Conservation (phyloP, 2,888 invertebrate species). For the Mesorhabditis sp. region DNA sequence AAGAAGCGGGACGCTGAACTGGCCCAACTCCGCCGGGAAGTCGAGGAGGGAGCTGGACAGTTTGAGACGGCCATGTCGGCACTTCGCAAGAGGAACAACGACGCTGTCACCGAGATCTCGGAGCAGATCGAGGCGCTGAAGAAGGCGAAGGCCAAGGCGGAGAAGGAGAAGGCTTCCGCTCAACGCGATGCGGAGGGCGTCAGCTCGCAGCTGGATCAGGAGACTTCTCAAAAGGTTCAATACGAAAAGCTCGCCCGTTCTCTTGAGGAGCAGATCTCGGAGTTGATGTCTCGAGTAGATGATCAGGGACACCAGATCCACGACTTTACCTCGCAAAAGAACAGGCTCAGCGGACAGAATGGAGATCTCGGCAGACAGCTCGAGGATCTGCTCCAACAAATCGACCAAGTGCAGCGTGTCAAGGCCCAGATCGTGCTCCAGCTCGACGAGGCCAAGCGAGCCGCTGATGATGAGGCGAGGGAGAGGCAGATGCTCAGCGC, state of each 20-base stretch:
- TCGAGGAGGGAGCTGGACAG: constrained; percentile 97
- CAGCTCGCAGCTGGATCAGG: constrained; percentile 90
- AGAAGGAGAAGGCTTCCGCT: constrained; percentile 89
- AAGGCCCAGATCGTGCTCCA: constrained; percentile 90
- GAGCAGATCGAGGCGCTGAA: constrained; percentile 99
- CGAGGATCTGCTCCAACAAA: constrained; percentile 77
- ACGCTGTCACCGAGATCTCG: constrained; percentile 97
- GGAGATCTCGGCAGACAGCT: constrained; percentile 91
- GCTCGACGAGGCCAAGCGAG: constrained; percentile 94
- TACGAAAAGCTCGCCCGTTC: constrained; percentile 98
- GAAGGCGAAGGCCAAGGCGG: constrained; percentile 94
- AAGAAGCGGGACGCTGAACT: constrained; percentile 99
- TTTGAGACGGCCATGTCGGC: constrained; percentile 93
- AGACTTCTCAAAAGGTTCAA: constrained; percentile 97
- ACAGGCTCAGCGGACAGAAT: constrained; percentile 94
- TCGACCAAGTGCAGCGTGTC: constrained; percentile 71
- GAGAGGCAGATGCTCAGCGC: constrained; percentile 55
- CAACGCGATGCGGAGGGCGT: constrained; percentile 96
- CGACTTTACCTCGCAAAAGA: constrained; percentile 79
- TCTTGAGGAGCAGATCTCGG: constrained; percentile 73
- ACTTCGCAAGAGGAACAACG: constrained; percentile 99
- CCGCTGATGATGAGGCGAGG: constrained; percentile 85
- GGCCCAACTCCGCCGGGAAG: constrained; percentile 93
- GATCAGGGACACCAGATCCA: constrained; percentile 93
- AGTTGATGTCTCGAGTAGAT: constrained; percentile 89